These are phyloP conservation scores for Lutraria rhynchaena DNA, from an alignment of 1,140 invertebrate species.

Conservation along the genomic window DNA sequence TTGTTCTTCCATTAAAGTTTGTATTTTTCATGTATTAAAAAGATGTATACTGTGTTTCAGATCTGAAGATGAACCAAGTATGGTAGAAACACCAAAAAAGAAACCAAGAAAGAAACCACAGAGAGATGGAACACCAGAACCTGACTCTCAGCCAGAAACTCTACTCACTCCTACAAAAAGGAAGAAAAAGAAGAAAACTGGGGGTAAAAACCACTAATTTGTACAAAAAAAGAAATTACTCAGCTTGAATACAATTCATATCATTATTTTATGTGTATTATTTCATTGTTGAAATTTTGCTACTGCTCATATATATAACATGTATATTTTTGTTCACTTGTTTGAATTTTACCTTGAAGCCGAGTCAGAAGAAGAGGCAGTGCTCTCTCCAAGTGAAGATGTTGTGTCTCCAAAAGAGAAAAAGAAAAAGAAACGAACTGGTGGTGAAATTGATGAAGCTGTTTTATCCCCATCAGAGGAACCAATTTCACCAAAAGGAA, in stretches of 20 bases:
- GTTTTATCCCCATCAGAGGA: constrained; percentile 38
- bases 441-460: constrained; percentile 61
- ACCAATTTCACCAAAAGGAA: constrained; percentile 52
- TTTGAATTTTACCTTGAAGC: too few relatives aligned
- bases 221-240: too few relatives aligned
- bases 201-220: too few relatives aligned
- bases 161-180: constrained; percentile 49
- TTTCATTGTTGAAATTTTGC: too few relatives aligned
- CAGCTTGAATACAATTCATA: too few relatives aligned
- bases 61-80: constrained; percentile 50
- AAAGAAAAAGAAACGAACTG: constrained; percentile 65
- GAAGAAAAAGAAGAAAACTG: constrained; percentile 55
- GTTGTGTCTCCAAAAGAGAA: constrained; percentile 60
- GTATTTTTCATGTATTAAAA: too few relatives aligned
- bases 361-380: constrained; percentile 59
- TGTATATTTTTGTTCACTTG: too few relatives aligned
- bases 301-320: too few relatives aligned
- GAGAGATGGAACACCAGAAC: constrained; percentile 13
- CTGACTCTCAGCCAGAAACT: constrained; percentile 30
- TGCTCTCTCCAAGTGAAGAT: constrained; percentile 55
- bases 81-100: constrained; percentile 43
- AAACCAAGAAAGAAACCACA: constrained; percentile 37
- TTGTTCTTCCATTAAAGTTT: too few relatives aligned
- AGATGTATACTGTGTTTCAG: constrained; percentile 34
- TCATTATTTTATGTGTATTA: too few relatives aligned